Base-by-base conservation (phyloP, 2,888 invertebrate genomes). In the Leucoma salicis region DNA sequence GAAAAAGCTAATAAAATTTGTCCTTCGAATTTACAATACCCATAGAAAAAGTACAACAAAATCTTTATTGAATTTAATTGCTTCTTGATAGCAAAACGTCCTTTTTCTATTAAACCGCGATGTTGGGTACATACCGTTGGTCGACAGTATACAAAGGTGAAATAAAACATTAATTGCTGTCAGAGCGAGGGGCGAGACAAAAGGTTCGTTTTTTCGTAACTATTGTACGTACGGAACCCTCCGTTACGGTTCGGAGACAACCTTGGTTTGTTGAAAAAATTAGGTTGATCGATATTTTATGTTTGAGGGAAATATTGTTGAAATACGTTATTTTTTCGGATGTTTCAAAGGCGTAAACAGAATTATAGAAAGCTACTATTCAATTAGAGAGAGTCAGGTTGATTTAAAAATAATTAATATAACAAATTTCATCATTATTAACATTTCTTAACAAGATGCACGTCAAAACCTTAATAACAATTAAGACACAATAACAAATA, bases 111-210 rank as follows among this genome's bases (percentile, higher is more conserved):
- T 57, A 57, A 57, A 52, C 56, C 55, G 16, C 56, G 53, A 47
- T 56, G 58, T 60, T 60, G 50, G 54, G 59, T 53, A 58, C 49
- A 63, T 69, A 63, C 62, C 62, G 52, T 55, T 63, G 74, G 43
- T 57, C 65, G 53, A 42, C 58, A 56, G 65, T 69, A 74, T 71
- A 75, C 71, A 74, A 75, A 78, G 79, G 78, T 81, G 72, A 71
- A 78, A 82, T 78, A 80, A 76, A 81, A 82, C 83, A 86, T 86
- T 87, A 86, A 86, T 87, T 86, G 85, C 78, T 82, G 85, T 82
- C 86, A 80, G 77, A 56, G 63, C 57, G 70, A 66, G 70, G 76
- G 70, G 70, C 62, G 77, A 82, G 76, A 84, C 81, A 83, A 85
- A 71, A 70, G 76, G 51, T 56, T 51, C 54, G 63, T 80, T 83